These are phyloP conservation scores for Alitta virens DNA, from an alignment of 2,888 invertebrate genomes.

Conservation along the genomic window DNA sequence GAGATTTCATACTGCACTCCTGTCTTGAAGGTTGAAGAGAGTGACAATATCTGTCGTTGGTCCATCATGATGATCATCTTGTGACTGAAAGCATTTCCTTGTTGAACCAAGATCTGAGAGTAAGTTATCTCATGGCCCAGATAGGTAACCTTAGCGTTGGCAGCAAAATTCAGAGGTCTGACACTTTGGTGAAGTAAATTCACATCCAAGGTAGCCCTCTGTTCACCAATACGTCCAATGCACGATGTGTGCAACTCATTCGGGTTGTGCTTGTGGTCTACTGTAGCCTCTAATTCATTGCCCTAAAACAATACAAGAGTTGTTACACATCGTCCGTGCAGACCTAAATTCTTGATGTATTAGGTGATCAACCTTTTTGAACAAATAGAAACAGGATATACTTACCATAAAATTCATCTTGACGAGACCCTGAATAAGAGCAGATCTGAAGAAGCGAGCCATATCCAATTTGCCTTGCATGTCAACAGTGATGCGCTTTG, in stretches of 20 bases:
- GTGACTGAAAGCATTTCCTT: slow-evolving; percentile 17
- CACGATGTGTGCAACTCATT: background rate
- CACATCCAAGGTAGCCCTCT: slow-evolving; percentile 16
- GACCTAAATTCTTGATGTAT: too few species aligned
- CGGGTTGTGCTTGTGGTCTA: background rate
- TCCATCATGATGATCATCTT: slow-evolving; percentile 17
- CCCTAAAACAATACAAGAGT: background rate
- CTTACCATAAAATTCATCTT: too few species aligned
- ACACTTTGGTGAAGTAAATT: slow-evolving; percentile 18
- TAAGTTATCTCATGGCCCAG: slow-evolving; percentile 24
- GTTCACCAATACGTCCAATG: background rate
- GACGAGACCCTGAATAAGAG: too few species aligned
- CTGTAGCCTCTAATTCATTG: background rate
- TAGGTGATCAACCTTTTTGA: too few species aligned
- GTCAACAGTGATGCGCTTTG: background rate
- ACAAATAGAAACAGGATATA: too few species aligned
- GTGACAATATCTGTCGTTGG: slow-evolving; percentile 10
- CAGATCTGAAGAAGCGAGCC: too few species aligned
- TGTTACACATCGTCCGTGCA: too few species aligned
- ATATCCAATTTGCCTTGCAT: background rate
- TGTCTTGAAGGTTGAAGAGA: slow-evolving; percentile 24
- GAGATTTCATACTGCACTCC: slow-evolving; percentile 24
- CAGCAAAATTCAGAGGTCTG: slow-evolving; percentile 17
- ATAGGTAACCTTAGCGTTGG: slow-evolving; percentile 10
- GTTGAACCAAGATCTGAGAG: slow-evolving; percentile 16